Evolutionary conservation across 2,113 vertebrate genomes (phyloP).

Genomic region (Scartelaos histophorus): DNA sequence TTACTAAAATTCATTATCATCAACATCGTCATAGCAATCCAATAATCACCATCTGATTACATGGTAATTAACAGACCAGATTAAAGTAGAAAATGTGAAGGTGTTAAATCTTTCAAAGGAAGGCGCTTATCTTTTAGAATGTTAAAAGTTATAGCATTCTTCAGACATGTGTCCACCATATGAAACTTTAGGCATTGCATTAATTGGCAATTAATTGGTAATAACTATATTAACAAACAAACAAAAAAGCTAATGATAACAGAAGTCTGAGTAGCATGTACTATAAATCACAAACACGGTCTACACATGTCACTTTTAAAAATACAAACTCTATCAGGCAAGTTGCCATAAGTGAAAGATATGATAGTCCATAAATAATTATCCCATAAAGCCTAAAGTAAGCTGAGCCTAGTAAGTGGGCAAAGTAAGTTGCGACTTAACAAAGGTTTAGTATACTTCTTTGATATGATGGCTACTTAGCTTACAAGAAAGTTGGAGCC

Average conservation of each 20-base stretch:
- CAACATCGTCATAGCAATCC: constrained; percentile 31
- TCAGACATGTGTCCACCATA: background rate
- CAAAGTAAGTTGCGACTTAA: background rate
- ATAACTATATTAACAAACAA: background rate
- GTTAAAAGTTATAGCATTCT: background rate
- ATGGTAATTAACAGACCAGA: constrained; percentile 50
- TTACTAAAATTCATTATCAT: constrained; percentile 68
- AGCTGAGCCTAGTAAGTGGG: background rate
- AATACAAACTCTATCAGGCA: background rate
- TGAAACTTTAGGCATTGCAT: background rate
- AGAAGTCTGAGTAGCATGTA: too few relatives aligned
- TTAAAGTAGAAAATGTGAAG: constrained; percentile 23
- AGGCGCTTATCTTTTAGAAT: background rate
- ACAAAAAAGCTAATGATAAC: background rate
- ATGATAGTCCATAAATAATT: background rate
- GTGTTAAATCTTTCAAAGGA: constrained; percentile 16
- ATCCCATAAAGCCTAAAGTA: background rate
- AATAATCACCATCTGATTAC: constrained; percentile 52
- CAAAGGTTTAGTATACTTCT: background rate
- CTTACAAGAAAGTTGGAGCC: background rate
- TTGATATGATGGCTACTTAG: background rate
- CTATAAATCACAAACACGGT: background rate
- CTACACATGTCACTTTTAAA: background rate
- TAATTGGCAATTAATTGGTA: background rate
- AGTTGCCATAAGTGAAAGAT: background rate